phyloP scores from a whole-genome alignment of 2,888 invertebrate genomes.

The Crepidodera aurea region DNA sequence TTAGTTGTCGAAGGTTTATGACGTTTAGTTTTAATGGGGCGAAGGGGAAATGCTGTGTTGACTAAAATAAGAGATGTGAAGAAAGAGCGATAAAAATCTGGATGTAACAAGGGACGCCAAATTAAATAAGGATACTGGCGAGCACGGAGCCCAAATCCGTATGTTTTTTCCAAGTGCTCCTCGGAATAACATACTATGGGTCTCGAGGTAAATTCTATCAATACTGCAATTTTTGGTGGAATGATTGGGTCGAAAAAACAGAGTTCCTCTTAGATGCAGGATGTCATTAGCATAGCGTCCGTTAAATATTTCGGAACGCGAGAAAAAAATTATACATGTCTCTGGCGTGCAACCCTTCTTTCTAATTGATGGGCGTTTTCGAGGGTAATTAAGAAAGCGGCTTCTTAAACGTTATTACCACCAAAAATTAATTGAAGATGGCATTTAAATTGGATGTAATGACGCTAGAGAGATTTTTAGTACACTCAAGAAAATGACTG shows the following conservation, averaged over 20 bases:
- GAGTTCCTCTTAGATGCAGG: slow-evolving; percentile 41
- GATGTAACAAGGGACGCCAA: no score
- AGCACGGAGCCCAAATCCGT: no score
- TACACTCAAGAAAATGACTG: background rate
- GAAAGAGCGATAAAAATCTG: no score
- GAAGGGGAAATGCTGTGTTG: no score
- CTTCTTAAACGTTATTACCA: slow-evolving; percentile 37
- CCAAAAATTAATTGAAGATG: slow-evolving; percentile 29
- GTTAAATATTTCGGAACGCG: slow-evolving; percentile 43
- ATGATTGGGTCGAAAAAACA: background rate
- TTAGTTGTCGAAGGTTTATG: no score
- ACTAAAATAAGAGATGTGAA: no score
- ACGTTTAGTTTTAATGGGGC: no score
- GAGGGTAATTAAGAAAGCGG: slow-evolving; percentile 43
- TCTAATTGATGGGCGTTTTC: slow-evolving; percentile 42
- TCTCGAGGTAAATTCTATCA: no score
- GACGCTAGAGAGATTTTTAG: slow-evolving; percentile 6
- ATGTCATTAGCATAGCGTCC: slow-evolving; percentile 53
- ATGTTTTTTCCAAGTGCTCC: no score
- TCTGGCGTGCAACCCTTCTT: slow-evolving; percentile 44
- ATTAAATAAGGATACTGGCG: no score
- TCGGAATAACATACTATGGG: no score
- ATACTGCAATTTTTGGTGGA: slow-evolving; percentile 18
- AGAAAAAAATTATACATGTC: slow-evolving; percentile 25
- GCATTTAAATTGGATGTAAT: background rate